phyloP scores from a whole-genome alignment of 37 sponge, comb jelly and placozoan species.

The Hormiphora californensis region DNA sequence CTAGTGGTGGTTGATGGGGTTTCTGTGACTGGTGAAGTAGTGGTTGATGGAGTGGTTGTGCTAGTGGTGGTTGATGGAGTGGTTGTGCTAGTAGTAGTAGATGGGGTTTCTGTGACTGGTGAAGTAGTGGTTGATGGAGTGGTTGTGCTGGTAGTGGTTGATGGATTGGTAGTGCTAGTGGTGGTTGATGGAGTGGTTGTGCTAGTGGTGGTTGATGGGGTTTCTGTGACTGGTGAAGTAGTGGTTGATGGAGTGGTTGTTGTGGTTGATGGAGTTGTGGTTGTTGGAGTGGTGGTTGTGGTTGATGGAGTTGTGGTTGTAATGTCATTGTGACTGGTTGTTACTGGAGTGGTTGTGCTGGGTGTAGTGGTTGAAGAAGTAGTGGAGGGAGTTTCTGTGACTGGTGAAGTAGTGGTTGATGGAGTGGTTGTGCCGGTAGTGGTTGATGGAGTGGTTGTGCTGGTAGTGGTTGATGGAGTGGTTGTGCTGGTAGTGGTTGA shows the following conservation, averaged over 20 bases:
- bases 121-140: too few relatives aligned
- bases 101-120: neutral
- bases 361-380: neutral
- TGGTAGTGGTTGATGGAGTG: neutral
- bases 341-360: neutral
- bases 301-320: neutral
- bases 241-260: neutral
- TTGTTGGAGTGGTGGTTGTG: neutral
- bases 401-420: slow-evolving; percentile 6
- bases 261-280: neutral
- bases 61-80: neutral
- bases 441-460: neutral
- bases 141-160: neutral
- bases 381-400: neutral
- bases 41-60: too few relatives aligned
- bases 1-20: neutral
- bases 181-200: neutral
- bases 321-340: neutral
- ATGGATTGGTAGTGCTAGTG: neutral
- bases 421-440: neutral
- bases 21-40: neutral
- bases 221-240: neutral
- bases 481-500: neutral
- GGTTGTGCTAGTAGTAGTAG: neutral
- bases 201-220: neutral